Evolutionary conservation across 2,797 vertebrate genomes (phyloP), one percentile per base, ranked within the genome.

Genomic region (Scolopax bukidnonensis): DNA sequence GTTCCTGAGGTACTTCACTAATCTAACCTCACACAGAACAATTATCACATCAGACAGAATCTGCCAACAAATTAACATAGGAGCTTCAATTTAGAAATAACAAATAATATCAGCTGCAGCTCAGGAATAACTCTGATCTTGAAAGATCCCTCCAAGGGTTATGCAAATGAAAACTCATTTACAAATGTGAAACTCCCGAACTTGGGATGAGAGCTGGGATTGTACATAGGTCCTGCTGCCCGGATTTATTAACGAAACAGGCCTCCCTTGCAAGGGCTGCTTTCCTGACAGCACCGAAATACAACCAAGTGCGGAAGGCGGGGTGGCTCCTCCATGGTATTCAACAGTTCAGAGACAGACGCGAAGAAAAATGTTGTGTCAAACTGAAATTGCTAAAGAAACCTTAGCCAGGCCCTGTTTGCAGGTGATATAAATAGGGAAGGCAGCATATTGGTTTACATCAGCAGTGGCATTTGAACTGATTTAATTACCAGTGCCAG

Each of bases 401-500:
- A 96, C 95, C 94, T 96, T 96, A 96, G 96, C 95, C 87, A 96
- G 94, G 95, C 96, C 96, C 95, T 96, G 96, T 95, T 96, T 96
- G 90, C 94, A 96, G 95, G 90, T 96, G 96, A 95, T 97, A 92
- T 97, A 96, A 96, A 96, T 96, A 96, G 96, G 96, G 94, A 97
- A 95, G 81, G 94, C 95, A 97, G 93, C 95, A 97, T 97, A 96
- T 96, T 96, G 96, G 96, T 96, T 96, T 96, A 96, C 90, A 96
- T 95, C 96, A 97, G 94, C 95, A 95, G 94, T 95, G 96, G 94
- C 95, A 96, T 96, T 96, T 95, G 96, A 96, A 96, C 95, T 97
- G 96, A 97, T 96, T 96, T 96, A 96, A 97, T 97, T 96, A 96
- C 95, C 95, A 96, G 94, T 97, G 94, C 96, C 96, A 96, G 96